phyloP scores from a whole-genome alignment of 2,797 vertebrate species.

The Pangasius larnaudii region DNA sequence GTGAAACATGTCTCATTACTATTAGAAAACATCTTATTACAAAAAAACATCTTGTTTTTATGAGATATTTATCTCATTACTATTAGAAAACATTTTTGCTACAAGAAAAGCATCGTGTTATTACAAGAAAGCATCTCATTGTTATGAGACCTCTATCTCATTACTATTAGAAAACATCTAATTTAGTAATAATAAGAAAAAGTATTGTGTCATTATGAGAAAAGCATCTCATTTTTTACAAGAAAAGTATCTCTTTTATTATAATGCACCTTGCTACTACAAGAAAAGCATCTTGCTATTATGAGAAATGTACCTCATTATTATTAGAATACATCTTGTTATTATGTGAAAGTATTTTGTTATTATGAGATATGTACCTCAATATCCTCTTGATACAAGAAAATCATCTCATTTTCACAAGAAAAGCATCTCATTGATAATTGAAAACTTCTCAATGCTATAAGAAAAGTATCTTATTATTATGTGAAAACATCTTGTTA shows the following conservation, averaged over 20 bases:
- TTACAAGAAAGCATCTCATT: too few species aligned
- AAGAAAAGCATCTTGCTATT: neutral
- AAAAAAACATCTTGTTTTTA: neutral
- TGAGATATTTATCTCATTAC: neutral
- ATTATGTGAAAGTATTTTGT: neutral
- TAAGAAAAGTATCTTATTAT: neutral
- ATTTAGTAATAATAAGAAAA: too few species aligned
- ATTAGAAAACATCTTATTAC: neutral
- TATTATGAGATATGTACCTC: neutral
- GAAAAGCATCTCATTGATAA: neutral
- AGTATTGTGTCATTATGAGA: neutral
- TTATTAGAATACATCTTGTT: neutral
- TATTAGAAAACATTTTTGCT: neutral
- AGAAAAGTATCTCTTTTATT: neutral
- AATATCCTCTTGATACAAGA: neutral
- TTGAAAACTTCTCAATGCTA: neutral
- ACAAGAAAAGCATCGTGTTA: neutral
- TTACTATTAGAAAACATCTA: neutral
- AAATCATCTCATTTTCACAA: neutral
- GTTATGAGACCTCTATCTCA: neutral
- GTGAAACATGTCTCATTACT: neutral
- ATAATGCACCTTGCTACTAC: neutral
- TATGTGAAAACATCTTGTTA: too few species aligned
- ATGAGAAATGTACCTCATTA: neutral
- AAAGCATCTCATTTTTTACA: neutral